Evolutionary conservation across 1,140 invertebrate genomes (phyloP), one percentile per base, ranked within the genome.

Genomic region (Condylostylus longicornis): DNA sequence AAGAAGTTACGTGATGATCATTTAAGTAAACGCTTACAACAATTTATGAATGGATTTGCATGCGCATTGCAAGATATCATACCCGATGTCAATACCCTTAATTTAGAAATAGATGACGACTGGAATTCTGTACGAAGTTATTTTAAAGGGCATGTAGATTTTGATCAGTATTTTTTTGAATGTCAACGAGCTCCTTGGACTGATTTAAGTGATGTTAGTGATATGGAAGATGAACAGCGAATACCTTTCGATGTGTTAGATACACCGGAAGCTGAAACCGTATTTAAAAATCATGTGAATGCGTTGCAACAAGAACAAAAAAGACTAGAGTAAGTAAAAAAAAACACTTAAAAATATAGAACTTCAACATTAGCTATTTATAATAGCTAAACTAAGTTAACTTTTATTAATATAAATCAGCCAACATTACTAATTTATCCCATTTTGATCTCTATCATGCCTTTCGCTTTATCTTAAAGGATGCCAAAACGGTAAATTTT

Each of bases 231-330:
- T 49, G 75, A 76, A 44, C 66, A 68, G 23, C 70, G 84, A 51
- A 89, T 95, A 54, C 91, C 91, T 3, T 88, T 84, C 53, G 86
- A 91, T 57, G 79, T 95, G 33, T 65, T 95, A 9, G 82, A 88
- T 48, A 86, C 84, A 4, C 74, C 77, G 30, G 89, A 95, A 57
- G 88, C 88, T 10, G 87, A 93, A 61, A 79, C 76, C 1, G 82
- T 88, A 7, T 96, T 88, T 61, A 82, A 82, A 54, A 90, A 86
- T 51, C 88, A 89, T 62, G 72, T 91, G 18, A 87, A 88, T 57
- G 77, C 82, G 33, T 69, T 94, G 18, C 86, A 94, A 53, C 82
- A 85, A 54, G 85, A 91, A 56, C 80, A 89, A 50, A 79, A 83
- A 54, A 79, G 83, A 64, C 71, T 82, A 51, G 87, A 93, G 86